These are phyloP conservation scores for Periophthalmus magnuspinnatus DNA, from an alignment of 2,797 vertebrate genomes.

Conservation along the genomic window DNA sequence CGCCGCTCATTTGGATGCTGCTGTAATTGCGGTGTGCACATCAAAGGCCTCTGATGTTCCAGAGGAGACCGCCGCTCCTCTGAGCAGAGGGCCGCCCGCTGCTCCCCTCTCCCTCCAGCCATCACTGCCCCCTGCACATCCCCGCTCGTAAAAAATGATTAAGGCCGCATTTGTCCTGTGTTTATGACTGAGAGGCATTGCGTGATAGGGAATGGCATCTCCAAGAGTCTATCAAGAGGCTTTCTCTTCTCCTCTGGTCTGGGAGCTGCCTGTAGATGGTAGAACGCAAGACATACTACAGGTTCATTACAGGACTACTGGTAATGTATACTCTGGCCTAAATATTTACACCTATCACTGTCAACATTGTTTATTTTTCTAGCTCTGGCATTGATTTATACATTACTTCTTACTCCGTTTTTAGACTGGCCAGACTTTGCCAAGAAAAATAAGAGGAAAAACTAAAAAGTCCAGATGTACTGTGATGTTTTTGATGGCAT, in stretches of 20 bases:
- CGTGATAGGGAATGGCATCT: constrained; percentile 93
- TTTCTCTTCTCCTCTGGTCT: constrained; percentile 71
- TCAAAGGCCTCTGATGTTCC: constrained; percentile 98
- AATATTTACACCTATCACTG: constrained; percentile 47
- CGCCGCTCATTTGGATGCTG: constrained; percentile 87
- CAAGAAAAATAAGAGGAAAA: constrained; percentile 19
- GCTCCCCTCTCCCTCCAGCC: constrained; percentile 93
- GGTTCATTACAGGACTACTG: constrained; percentile 73
- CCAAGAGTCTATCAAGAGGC: constrained; percentile 86
- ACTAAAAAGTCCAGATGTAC: constrained; percentile 41
- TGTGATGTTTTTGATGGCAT: constrained; percentile 51
- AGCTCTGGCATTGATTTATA: constrained; percentile 16
- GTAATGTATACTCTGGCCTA: constrained; percentile 56
- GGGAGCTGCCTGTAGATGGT: constrained; percentile 60
- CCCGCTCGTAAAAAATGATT: constrained; percentile 99
- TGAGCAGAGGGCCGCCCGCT: constrained; percentile 84
- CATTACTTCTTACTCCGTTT: constrained; percentile 30
- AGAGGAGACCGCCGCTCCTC: constrained; percentile 91
- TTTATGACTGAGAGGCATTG: constrained; percentile 96
- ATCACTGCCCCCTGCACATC: constrained; percentile 96
- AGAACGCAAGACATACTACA: constrained; percentile 69
- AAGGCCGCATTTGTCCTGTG: constrained; percentile 99
- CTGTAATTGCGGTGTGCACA: constrained; percentile 95
- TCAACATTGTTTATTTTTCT: constrained; percentile 48
- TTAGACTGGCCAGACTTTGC: constrained; percentile 29